Conservation (phyloP, 2,113 vertebrate species). For the Corvus cornix region DNA sequence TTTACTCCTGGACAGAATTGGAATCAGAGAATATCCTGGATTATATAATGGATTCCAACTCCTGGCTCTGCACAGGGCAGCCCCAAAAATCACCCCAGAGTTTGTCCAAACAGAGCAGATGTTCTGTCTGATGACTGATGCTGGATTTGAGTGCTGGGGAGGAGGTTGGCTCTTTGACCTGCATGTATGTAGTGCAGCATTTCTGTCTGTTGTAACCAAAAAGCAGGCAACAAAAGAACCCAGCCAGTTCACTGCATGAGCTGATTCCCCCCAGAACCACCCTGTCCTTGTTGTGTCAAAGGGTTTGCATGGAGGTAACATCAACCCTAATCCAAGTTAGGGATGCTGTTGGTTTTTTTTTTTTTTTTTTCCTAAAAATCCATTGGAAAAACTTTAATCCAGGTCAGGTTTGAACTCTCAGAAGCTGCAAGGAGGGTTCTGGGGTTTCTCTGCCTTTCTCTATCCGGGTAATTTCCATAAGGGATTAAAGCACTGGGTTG, state of each 20-base stretch:
- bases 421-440: background rate
- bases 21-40: background rate
- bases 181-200: background rate
- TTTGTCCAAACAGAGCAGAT: background rate
- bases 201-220: background rate
- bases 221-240: fast-evolving
- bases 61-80: background rate
- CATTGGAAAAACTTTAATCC: too few species aligned
- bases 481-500: background rate
- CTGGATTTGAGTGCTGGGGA: background rate
- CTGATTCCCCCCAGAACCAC: background rate
- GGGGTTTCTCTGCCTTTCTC: background rate
- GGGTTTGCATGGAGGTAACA: background rate
- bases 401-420: background rate
- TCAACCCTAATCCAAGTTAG: background rate
- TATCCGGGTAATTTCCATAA: background rate
- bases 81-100: background rate
- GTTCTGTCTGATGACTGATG: background rate
- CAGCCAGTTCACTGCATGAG: background rate
- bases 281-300: background rate
- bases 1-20: background rate
- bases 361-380: background rate
- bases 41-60: background rate
- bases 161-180: background rate
- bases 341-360: too few species aligned